phyloP scores from a whole-genome alignment of 2,888 invertebrate species.

The Aspidiotus destructor region DNA sequence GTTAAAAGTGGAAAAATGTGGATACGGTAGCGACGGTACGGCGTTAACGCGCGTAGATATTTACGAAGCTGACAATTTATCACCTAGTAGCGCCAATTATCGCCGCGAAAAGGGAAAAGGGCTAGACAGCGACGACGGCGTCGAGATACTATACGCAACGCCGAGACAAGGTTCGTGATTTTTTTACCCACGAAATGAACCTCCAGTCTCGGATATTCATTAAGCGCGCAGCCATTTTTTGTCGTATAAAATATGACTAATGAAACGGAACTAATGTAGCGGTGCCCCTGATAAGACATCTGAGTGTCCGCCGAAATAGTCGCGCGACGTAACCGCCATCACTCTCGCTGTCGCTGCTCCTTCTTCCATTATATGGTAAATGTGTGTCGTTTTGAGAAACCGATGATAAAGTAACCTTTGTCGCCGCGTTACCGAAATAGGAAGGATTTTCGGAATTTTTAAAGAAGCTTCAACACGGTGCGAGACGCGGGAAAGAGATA shows the following conservation, averaged over 20 bases:
- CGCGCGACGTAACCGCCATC: neutral
- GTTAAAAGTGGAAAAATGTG: slow-evolving; percentile 24
- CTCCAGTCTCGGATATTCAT: slow-evolving; percentile 16
- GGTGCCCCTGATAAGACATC: slow-evolving; percentile 18
- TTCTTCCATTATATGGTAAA: slow-evolving; percentile 8
- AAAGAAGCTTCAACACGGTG: neutral
- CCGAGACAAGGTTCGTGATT: slow-evolving; percentile 1
- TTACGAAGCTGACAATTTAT: slow-evolving; percentile 29
- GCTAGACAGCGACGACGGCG: neutral
- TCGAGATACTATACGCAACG: neutral
- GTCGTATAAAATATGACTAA: slow-evolving; percentile 22
- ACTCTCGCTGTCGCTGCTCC: neutral
- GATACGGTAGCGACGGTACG: neutral
- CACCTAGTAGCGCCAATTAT: slow-evolving; percentile 17
- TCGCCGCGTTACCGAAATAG: neutral
- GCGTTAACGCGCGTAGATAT: slow-evolving; percentile 21
- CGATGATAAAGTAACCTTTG: neutral
- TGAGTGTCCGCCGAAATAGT: neutral
- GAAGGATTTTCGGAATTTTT: neutral
- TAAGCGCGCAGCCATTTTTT: slow-evolving; percentile 24
- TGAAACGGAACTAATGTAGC: slow-evolving; percentile 28
- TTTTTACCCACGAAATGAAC: slow-evolving; percentile 11
- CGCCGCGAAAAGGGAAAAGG: neutral
- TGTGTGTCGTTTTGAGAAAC: neutral
- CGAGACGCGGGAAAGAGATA: neutral